Conservation (phyloP, 2,888 invertebrate genomes). For the Drosophila kanekoi region DNA sequence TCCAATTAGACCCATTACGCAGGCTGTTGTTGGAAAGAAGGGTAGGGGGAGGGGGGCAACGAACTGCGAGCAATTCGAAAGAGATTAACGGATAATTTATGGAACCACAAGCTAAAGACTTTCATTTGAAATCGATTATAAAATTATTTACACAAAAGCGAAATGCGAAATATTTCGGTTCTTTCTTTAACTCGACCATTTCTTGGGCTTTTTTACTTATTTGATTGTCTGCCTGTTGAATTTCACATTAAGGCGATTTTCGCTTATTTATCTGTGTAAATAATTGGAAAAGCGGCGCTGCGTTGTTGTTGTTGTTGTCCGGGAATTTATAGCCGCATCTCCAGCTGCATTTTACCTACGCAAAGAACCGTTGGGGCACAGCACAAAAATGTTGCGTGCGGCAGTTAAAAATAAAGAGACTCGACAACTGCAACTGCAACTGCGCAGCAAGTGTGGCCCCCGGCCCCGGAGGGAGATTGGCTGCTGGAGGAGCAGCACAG, state of each 20-base stretch:
- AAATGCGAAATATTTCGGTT: constrained; percentile 24
- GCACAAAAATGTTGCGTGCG: constrained; percentile 8
- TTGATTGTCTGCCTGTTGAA: constrained; percentile 52
- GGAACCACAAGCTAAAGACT: constrained; percentile 39
- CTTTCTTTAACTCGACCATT: neutral
- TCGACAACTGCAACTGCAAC: constrained; percentile 18
- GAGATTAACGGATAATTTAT: constrained; percentile 62
- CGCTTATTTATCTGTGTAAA: constrained; percentile 63
- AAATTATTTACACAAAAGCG: constrained; percentile 45
- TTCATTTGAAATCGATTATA: constrained; percentile 58
- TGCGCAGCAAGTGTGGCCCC: constrained; percentile 70
- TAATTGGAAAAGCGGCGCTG: constrained; percentile 58
- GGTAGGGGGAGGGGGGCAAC: neutral
- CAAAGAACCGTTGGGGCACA: constrained; percentile 56
- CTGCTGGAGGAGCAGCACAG: constrained; percentile 67
- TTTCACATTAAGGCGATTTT: constrained; percentile 60
- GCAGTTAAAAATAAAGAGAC: constrained; percentile 71
- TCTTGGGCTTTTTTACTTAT: constrained; percentile 8
- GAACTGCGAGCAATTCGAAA: constrained; percentile 37
- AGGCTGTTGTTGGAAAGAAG: constrained; percentile 22
- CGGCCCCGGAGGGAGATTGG: constrained; percentile 39
- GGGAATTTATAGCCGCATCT: constrained; percentile 60
- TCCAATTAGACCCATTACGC: neutral
- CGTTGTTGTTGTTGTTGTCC: constrained; percentile 14
- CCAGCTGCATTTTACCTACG: constrained; percentile 70